phyloP scores from a whole-genome alignment of 2,888 invertebrate species.

The Plemyria rubiginata region DNA sequence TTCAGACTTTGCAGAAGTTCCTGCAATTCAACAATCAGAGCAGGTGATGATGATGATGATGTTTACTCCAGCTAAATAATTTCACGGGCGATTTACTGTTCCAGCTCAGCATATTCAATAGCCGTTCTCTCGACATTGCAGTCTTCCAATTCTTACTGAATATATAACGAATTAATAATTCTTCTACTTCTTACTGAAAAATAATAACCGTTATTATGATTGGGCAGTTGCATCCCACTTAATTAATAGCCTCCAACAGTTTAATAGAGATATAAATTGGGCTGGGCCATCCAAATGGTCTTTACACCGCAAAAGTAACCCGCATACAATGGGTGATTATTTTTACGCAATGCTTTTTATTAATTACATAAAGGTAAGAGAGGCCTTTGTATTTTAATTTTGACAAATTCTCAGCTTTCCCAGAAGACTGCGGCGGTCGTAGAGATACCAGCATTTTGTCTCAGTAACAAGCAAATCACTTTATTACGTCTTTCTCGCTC shows the following conservation, averaged over 20 bases:
- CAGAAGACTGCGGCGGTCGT: constrained; percentile 52
- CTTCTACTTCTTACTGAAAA: constrained; percentile 20
- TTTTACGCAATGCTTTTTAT: constrained; percentile 71
- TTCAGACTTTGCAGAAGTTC: too few species aligned
- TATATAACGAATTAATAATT: too few species aligned
- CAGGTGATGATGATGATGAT: too few species aligned
- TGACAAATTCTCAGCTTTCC: constrained; percentile 73
- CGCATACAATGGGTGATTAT: constrained; percentile 74
- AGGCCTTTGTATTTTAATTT: constrained; percentile 79
- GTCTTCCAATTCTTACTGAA: constrained; percentile 10
- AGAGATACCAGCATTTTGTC: constrained; percentile 35
- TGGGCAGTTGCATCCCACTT: constrained; percentile 27
- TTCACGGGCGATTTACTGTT: too few species aligned
- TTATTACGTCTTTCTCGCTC: constrained; percentile 37
- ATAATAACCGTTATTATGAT: constrained; percentile 27
- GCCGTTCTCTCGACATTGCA: too few species aligned
- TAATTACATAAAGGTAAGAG: constrained; percentile 66
- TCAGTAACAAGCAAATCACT: constrained; percentile 37
- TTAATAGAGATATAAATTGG: constrained; percentile 23
- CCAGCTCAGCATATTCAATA: too few species aligned
- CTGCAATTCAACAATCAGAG: too few species aligned
- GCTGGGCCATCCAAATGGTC: constrained; percentile 24
- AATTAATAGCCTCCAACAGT: constrained; percentile 44
- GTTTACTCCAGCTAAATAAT: too few species aligned
- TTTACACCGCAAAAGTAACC: constrained; percentile 30